Base-by-base conservation (phyloP, 2,888 invertebrate genomes). In the Drosophila villosipedis region DNA sequence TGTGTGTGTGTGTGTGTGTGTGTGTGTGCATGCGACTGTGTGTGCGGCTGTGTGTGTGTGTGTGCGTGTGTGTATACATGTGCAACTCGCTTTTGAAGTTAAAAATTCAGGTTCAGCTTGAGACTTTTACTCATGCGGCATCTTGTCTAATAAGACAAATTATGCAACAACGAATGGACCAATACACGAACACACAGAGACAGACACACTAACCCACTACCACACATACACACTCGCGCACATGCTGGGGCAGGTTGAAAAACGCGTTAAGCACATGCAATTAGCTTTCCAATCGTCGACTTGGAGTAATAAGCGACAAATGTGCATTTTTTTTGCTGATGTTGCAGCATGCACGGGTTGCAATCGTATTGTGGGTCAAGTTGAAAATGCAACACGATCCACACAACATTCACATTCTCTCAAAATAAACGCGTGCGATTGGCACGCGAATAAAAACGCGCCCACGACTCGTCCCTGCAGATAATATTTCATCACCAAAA, bases 361-460 rank as follows among this genome's bases (percentile, higher is more conserved):
- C 57, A 58, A 43, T 31, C 39, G 54, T 58, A 60, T 79, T 89
- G 84, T 89, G 80, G 91, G 89, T 91, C 89, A 89, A 89, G 89
- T 89, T 89, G 89, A 89, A 84, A 85, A 84, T 82, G 90, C 91
- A 87, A 73, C 74, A 67, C 50, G 77, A 80, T 76, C 76, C 39
- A 33, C 41, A 62, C 61, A 67, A 80, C 79, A 81, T 73, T 77
- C 69, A 67, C 75, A 70, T 59, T 69, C 55, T 55, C 39, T 50
- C 41, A 58, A 28, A 50, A 63, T 31, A 59, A 60, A 49, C 63
- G 68, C 66, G 54, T 49, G 87, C 84, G 81, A 63, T 43, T 85
- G 66, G 76, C 70, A 54, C 73, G 87, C 87, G 82, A 47, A 52
- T 73, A 28, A 68, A 84, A 82, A 57, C 83, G 89, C 84, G 64